Evolutionary conservation across 2,888 invertebrate genomes (phyloP), one percentile per base, ranked within the genome.

Genomic region (Linyphia triangularis): DNA sequence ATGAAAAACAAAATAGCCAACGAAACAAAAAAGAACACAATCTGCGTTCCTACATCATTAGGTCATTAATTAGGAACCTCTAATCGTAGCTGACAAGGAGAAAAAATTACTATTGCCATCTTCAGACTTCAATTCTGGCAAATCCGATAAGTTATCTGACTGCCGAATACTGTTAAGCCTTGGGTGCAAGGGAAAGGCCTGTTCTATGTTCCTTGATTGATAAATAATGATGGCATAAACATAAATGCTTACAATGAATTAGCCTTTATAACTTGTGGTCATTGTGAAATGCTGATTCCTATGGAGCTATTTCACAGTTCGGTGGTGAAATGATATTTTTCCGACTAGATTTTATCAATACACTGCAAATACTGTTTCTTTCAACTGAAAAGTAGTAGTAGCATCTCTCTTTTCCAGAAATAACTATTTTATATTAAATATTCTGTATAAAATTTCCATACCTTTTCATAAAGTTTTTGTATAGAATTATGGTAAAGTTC

Each of bases 121-220:
- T 19, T 22, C 37, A 37, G 9, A 9, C 37, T 33, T 22, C 33
- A 69, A 69, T 69, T 30, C 67, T 22, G 22, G 33, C 19, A 33
- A 69, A 69, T 69, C 67, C 67, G 37, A 69, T 69, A 69, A 63
- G 24, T 63, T 63, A 6, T 26, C 2, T 63, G 3, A 69, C 67
- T 69, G 67, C 7, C 37, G 22, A 22, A 37, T 13, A 19, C 67
- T 37, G 30, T 67, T 67, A 63, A 67, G 67, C 67, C 33, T 33
- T 33, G 22, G 22, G 22, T 19, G 22, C 33, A 30, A 69, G 33
- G 19, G 4, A 69, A 10, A 37, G 30, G 9, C 22, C 22, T 30
- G 22, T 19, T 10, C 13, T 33, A 22, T 30, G 22, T 33, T 9
- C 22, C 19, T 13, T 33, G 67, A 69, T 69, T 37, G 67, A 69